phyloP scores from a whole-genome alignment of 2,888 invertebrate species.

The Agonopterix subpropinquella region DNA sequence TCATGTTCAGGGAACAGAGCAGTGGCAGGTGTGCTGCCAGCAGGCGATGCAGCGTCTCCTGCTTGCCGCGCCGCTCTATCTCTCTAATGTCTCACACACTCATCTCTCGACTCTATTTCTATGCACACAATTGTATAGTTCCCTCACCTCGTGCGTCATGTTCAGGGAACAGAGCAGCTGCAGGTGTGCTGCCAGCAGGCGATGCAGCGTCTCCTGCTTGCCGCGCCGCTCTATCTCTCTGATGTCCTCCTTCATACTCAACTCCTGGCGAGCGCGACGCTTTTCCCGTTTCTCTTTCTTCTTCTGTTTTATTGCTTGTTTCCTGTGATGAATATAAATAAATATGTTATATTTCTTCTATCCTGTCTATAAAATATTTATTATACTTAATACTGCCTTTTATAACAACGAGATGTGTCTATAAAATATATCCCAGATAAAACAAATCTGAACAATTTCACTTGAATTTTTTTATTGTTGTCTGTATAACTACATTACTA shows the following conservation, averaged over 20 bases:
- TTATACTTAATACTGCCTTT: too few relatives aligned
- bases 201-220: constrained; percentile 71
- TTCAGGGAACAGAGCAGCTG: constrained; percentile 80
- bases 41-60: constrained; percentile 73
- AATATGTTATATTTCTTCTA: neutral
- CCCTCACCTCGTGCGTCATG: constrained; percentile 54
- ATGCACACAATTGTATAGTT: neutral
- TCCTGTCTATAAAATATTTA: too few relatives aligned
- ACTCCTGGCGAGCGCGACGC: constrained; percentile 46
- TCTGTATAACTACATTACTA: too few relatives aligned
- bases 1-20: constrained; percentile 77
- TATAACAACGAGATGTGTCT: too few relatives aligned
- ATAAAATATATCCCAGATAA: too few relatives aligned
- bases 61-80: constrained; percentile 57
- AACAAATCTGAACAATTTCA: too few relatives aligned
- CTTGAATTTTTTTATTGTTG: too few relatives aligned
- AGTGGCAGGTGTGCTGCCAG: constrained; percentile 81
- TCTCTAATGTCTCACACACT: constrained; percentile 56
- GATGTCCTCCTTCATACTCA: constrained; percentile 56
- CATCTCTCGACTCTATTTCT: too few relatives aligned
- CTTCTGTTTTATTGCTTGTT: constrained; percentile 44
- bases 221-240: constrained; percentile 53
- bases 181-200: constrained; percentile 78
- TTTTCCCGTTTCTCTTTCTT: constrained; percentile 49
- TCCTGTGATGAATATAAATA: constrained; percentile 24